Evolutionary conservation across 1,140 invertebrate genomes (phyloP).

Genomic region (Branchinecta lynchi): DNA sequence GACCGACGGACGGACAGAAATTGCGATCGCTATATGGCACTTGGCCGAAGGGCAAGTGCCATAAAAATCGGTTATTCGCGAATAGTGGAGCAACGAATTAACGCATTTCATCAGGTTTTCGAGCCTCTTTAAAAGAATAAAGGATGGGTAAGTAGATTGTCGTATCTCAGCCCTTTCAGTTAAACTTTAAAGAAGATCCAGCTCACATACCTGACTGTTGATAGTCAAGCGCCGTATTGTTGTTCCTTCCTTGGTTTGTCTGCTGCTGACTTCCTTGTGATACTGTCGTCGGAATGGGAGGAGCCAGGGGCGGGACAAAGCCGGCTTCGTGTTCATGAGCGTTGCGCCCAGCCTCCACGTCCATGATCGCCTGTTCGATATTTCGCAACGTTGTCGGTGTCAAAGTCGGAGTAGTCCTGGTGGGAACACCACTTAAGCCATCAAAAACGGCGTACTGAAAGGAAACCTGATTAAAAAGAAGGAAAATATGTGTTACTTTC

Average conservation of each 20-base stretch:
- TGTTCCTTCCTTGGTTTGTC: neutral
- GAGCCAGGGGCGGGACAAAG: conserved; percentile 67
- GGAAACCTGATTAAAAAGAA: neutral
- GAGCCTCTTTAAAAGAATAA: no score
- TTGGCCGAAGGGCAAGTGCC: no score
- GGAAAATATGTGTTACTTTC: no score
- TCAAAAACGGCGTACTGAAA: conserved; percentile 63
- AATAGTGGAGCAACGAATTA: no score
- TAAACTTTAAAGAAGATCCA: no score
- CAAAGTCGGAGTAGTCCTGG: conserved; percentile 72
- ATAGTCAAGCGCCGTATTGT: neutral
- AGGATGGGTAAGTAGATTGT: no score
- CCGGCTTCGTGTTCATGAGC: conserved; percentile 65
- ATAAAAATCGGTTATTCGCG: no score
- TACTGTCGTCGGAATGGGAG: conserved; percentile 28
- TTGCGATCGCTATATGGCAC: no score
- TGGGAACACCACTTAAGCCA: conserved; percentile 66
- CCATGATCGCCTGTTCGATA: conserved; percentile 61
- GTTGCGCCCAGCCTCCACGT: conserved; percentile 42
- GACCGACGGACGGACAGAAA: no score
- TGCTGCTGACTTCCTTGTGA: neutral
- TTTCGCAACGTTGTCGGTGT: conserved; percentile 81
- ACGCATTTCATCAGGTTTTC: no score
- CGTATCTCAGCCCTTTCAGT: no score
- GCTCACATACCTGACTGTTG: neutral